phyloP scores from a whole-genome alignment of 2,113 vertebrate species.

The Larimichthys crocea region DNA sequence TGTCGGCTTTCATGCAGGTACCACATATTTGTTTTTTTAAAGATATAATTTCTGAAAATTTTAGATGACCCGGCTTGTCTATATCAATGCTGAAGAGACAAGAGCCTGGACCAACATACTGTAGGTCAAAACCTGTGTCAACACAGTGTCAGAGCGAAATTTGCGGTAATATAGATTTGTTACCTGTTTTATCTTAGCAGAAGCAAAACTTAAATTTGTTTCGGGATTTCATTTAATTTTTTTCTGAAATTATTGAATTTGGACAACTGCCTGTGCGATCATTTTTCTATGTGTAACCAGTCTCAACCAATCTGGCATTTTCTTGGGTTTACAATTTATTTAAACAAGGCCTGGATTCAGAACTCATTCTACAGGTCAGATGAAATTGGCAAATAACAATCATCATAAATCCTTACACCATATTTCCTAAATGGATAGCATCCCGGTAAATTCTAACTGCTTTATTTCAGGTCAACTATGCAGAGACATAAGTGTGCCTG shows the following conservation, averaged over 20 bases:
- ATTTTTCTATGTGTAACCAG: not conserved
- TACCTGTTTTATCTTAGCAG: slow-evolving; percentile 1
- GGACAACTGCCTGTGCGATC: not conserved
- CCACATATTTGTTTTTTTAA: not conserved
- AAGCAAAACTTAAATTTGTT: slow-evolving; percentile 25
- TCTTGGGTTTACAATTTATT: not conserved
- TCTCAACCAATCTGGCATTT: not conserved
- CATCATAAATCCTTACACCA: not conserved
- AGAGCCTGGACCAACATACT: slow-evolving; percentile 1
- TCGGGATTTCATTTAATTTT: not conserved
- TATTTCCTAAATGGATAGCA: not conserved
- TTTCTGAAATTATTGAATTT: slow-evolving; percentile 3
- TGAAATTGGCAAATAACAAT: not conserved
- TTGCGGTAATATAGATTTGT: too few relatives aligned
- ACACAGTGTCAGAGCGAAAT: not conserved
- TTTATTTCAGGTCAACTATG: not conserved
- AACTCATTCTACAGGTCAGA: not conserved
- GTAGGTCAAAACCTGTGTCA: slow-evolving; percentile 5
- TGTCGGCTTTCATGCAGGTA: slow-evolving; percentile 31
- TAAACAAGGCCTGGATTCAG: not conserved
- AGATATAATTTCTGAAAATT: not conserved
- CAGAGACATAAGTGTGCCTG: not conserved
- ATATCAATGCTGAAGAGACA: not conserved
- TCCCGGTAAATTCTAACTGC: too few relatives aligned
- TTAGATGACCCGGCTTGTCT: not conserved